Conservation (phyloP, 1,140 invertebrate species). For the Acarapis woodi region DNA sequence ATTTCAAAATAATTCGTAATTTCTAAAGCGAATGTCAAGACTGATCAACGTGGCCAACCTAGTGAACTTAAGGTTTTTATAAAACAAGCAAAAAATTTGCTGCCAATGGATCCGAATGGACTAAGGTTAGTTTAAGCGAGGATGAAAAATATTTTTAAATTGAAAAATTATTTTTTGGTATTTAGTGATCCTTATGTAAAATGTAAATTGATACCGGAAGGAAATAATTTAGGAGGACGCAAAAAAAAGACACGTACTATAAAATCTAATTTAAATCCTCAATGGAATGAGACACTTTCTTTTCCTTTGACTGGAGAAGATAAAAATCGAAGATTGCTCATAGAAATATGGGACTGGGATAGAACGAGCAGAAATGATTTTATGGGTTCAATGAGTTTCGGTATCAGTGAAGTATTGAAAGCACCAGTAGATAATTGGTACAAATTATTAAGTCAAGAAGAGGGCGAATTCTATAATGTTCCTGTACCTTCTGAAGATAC, state of each 20-base stretch:
- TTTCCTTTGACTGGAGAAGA: conserved; percentile 81
- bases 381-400: conserved; percentile 95
- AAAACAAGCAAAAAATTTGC: conserved; percentile 67
- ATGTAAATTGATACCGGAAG: conserved; percentile 79
- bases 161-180: no score
- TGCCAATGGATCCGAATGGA: conserved; percentile 99
- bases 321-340: conserved; percentile 66
- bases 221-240: conserved; percentile 42
- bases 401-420: conserved; percentile 84
- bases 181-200: conserved; percentile 44
- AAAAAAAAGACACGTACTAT: conserved; percentile 98
- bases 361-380: conserved; percentile 94
- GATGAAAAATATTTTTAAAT: no score
- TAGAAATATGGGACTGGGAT: conserved; percentile 99
- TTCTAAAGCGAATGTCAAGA: neutral
- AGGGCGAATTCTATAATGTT: conserved; percentile 96
- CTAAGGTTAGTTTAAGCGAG: no score
- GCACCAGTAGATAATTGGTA: conserved; percentile 76
- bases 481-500: conserved; percentile 75
- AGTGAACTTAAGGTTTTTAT: neutral
- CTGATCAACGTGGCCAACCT: no score
- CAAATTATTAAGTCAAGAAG: conserved; percentile 84
- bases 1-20: no score
- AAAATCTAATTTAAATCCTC: conserved; percentile 69
- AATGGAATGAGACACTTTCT: conserved; percentile 79